A percentile compares a stretch with the other conserved stretches of the same genome.
These are phyloP conservation scores for Platyrinchus mystaceus DNA, from an alignment of 2,797 vertebrate species.

Conservation along the genomic window DNA sequence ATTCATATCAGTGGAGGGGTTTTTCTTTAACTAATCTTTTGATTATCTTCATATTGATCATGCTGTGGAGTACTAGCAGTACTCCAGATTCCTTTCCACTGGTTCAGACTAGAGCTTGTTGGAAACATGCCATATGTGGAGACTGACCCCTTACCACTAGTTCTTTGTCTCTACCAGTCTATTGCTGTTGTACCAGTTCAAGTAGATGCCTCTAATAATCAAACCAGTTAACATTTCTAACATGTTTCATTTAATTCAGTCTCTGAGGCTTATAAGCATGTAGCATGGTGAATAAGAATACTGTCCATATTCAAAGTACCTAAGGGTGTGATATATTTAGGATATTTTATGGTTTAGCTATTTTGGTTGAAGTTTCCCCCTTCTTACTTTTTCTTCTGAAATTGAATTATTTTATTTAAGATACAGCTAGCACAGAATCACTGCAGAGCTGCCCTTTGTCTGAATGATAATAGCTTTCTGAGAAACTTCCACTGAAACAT, in stretches of 20 bases:
- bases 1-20: rapidly evolving
- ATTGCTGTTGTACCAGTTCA: background rate
- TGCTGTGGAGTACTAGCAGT: background rate
- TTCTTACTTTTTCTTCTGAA: background rate
- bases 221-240: background rate
- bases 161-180: background rate
- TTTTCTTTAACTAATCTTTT: background rate
- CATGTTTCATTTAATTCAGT: background rate
- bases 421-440: background rate
- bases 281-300: background rate
- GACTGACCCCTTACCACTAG: background rate
- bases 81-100: background rate
- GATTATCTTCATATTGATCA: background rate
- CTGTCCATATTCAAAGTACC: background rate
- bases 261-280: background rate
- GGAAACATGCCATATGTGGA: background rate
- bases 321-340: background rate
- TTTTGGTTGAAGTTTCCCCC: background rate
- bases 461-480: conserved; percentile 26
- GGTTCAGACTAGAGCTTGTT: background rate
- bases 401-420: conserved; percentile 1
- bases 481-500: conserved; percentile 21
- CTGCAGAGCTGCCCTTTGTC: conserved; percentile 36
- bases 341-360: conserved; percentile 12
- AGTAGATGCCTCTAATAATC: background rate